Conservation (phyloP, 2,113 vertebrate genomes). For the Bubo bubo region DNA sequence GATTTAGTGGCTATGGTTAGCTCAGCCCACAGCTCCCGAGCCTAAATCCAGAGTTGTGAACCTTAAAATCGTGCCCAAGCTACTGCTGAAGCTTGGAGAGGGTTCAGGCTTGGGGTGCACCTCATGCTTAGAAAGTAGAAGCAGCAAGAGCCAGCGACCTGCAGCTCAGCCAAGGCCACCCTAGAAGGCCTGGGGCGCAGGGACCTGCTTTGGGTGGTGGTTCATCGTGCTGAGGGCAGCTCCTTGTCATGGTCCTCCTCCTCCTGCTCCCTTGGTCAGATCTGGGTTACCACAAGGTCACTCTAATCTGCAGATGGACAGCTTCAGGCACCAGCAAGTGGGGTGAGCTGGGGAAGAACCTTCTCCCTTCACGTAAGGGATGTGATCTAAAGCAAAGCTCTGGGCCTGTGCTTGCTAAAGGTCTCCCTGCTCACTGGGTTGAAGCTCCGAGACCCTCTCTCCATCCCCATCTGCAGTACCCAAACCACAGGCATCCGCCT, state of each 20-base stretch:
- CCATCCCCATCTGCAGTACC: background rate
- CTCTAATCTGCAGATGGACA: background rate
- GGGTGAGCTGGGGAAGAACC: background rate
- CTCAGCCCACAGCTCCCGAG: background rate
- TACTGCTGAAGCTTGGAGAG: background rate
- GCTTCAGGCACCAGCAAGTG: background rate
- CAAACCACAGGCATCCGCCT: background rate
- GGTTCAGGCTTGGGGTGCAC: background rate
- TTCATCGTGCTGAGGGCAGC: accelerated
- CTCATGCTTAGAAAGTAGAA: background rate
- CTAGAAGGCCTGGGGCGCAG: background rate
- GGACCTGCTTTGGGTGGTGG: background rate
- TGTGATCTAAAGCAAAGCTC: background rate
- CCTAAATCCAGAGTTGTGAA: background rate
- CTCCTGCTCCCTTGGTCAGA: background rate
- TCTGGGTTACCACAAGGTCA: background rate
- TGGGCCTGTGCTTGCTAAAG: background rate
- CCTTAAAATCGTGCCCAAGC: background rate
- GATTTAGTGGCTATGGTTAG: background rate
- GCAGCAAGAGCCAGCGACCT: background rate
- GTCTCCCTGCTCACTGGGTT: background rate
- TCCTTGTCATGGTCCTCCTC: accelerated
- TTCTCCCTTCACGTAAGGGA: background rate
- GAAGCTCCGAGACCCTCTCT: accelerated
- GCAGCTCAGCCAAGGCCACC: background rate